Percentiles rank a stretch among this genome's conserved stretches.
These are phyloP conservation scores for Thamnophis elegans DNA, from an alignment of 2,797 vertebrate genomes.

Conservation along the genomic window DNA sequence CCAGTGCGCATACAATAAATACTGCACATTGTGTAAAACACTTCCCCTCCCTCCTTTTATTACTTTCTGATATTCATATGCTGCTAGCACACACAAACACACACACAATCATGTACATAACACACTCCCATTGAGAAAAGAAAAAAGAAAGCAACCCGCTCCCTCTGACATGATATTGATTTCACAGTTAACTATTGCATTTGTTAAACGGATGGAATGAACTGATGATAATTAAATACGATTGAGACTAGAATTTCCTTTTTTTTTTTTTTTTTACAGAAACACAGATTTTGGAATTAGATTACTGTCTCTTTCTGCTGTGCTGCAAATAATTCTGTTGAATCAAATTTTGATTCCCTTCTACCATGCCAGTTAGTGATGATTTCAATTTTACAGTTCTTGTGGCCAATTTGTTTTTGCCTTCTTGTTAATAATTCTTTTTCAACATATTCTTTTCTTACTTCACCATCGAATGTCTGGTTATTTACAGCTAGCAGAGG, in stretches of 20 bases:
- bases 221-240: background rate
- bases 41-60: background rate
- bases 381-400: background rate
- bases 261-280: background rate
- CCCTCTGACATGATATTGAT: background rate
- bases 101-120: background rate
- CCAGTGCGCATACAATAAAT: background rate
- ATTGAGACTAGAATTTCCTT: background rate
- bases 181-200: background rate
- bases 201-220: background rate
- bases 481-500: background rate
- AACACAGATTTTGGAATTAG: background rate
- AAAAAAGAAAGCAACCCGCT: background rate
- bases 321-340: background rate
- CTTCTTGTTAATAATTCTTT: background rate
- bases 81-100: background rate
- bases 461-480: background rate
- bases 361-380: background rate
- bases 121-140: background rate
- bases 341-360: slow-evolving; percentile 12
- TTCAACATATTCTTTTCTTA: background rate
- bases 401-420: background rate
- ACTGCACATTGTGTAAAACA: background rate
- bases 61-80: background rate
- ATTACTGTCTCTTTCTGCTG: background rate